Conservation (phyloP, 1,140 invertebrate species). For the Drosophila sechellia region DNA sequence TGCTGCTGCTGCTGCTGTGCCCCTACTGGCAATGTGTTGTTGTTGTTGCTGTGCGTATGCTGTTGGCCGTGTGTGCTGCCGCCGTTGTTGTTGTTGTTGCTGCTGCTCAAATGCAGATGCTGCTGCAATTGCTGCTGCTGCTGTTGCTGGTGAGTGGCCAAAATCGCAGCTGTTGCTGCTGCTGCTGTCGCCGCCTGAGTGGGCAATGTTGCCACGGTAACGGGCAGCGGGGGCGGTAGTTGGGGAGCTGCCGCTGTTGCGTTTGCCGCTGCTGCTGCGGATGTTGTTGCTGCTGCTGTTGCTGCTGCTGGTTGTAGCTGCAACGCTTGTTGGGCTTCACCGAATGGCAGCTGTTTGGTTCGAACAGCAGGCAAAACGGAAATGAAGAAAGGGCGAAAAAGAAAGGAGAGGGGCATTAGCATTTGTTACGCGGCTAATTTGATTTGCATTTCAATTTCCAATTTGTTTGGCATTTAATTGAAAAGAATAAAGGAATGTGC, state of each 20-base stretch:
- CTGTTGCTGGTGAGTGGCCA: slow-evolving; percentile 16
- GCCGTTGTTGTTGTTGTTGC: slow-evolving; percentile 31
- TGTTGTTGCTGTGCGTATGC: slow-evolving; percentile 50
- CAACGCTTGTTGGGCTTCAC: slow-evolving; percentile 74
- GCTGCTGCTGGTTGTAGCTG: slow-evolving; percentile 50
- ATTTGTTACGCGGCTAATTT: slow-evolving; percentile 62
- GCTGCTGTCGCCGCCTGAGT: slow-evolving; percentile 46
- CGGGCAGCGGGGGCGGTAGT: slow-evolving; percentile 49
- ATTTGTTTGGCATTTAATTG: slow-evolving; percentile 67
- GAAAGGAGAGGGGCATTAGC: slow-evolving; percentile 29
- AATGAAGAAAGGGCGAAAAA: neutral
- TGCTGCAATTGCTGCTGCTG: slow-evolving; percentile 27
- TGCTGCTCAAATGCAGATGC: slow-evolving; percentile 35
- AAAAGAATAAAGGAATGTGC: slow-evolving; percentile 28
- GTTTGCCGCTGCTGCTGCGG: slow-evolving; percentile 28
- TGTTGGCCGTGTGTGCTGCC: slow-evolving; percentile 15
- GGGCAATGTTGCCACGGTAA: slow-evolving; percentile 59
- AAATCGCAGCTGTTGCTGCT: slow-evolving; percentile 12
- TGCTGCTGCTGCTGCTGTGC: slow-evolving; percentile 48
- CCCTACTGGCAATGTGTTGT: slow-evolving; percentile 63
- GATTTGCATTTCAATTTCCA: slow-evolving; percentile 74
- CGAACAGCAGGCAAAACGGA: neutral
- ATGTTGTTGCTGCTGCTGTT: slow-evolving; percentile 21
- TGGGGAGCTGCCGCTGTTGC: slow-evolving; percentile 28
- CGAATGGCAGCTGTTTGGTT: slow-evolving; percentile 60